Conservation (phyloP, 2,113 vertebrate species). For the Heptranchias perlo region DNA sequence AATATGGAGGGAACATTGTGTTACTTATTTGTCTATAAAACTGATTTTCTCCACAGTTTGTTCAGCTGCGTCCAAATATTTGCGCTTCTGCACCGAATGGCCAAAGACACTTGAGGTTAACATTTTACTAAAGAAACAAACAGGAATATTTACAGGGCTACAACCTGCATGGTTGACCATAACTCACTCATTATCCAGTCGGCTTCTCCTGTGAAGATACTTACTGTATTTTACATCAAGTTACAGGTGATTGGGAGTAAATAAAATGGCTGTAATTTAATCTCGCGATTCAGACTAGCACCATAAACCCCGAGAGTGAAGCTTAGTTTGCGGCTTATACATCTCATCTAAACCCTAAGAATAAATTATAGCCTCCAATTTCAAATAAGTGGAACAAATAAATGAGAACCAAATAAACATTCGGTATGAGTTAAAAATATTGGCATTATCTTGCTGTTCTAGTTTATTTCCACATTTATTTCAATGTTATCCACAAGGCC, state of each 20-base stretch:
- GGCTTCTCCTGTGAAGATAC: not conserved
- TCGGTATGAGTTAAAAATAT: not conserved
- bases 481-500: not conserved
- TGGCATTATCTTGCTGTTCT: not conserved
- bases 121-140: not conserved
- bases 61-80: not conserved
- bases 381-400: not conserved
- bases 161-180: not conserved
- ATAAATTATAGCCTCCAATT: not conserved
- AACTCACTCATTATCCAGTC: too few relatives aligned
- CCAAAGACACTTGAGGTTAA: not conserved
- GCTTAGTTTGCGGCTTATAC: too few relatives aligned
- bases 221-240: too few relatives aligned
- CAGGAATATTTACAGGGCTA: not conserved
- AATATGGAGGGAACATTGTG: not conserved
- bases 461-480: not conserved
- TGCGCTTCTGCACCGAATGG: not conserved
- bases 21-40: not conserved
- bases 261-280: too few relatives aligned
- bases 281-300: too few relatives aligned
- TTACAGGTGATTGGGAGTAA: too few relatives aligned
- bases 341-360: too few relatives aligned
- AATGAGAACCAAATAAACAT: not conserved
- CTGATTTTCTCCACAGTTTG: not conserved
- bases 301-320: too few relatives aligned